Conservation (phyloP, 2,888 invertebrate species). For the Meandrusa payeni region DNA sequence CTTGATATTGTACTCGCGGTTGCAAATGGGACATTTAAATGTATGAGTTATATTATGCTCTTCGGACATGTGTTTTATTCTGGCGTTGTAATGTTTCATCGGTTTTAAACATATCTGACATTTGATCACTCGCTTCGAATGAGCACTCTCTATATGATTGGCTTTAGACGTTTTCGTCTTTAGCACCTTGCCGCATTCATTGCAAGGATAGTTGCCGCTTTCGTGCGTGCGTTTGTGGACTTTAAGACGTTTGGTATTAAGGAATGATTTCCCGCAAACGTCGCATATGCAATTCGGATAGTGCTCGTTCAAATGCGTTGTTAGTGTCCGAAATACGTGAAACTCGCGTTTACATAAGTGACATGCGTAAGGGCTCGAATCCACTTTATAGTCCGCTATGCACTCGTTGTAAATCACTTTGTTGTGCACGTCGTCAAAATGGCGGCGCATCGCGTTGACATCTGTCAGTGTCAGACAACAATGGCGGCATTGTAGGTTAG, state of each 20-base stretch:
- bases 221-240: constrained; percentile 75
- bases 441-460: constrained; percentile 49
- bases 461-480: constrained; percentile 53
- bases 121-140: constrained; percentile 56
- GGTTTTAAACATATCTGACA: constrained; percentile 65
- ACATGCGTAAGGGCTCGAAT: constrained; percentile 54
- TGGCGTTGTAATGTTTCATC: constrained; percentile 68
- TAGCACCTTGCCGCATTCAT: constrained; percentile 55
- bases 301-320: constrained; percentile 72
- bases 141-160: constrained; percentile 62
- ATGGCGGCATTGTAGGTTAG: constrained; percentile 55
- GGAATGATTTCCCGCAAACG: constrained; percentile 72
- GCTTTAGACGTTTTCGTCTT: constrained; percentile 58
- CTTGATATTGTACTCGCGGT: constrained; percentile 59
- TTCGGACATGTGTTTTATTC: constrained; percentile 69
- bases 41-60: constrained; percentile 61
- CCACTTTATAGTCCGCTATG: constrained; percentile 65
- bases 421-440: constrained; percentile 51
- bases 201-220: constrained; percentile 58
- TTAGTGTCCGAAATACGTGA: constrained; percentile 62
- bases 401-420: constrained; percentile 62
- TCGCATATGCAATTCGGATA: constrained; percentile 73
- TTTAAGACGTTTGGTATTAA: constrained; percentile 69
- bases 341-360: constrained; percentile 58
- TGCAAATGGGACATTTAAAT: constrained; percentile 59